Evolutionary conservation across 2,797 vertebrate species (phyloP), one percentile per base, ranked within the genome.

Genomic region (Pantherophis vulpinus): DNA sequence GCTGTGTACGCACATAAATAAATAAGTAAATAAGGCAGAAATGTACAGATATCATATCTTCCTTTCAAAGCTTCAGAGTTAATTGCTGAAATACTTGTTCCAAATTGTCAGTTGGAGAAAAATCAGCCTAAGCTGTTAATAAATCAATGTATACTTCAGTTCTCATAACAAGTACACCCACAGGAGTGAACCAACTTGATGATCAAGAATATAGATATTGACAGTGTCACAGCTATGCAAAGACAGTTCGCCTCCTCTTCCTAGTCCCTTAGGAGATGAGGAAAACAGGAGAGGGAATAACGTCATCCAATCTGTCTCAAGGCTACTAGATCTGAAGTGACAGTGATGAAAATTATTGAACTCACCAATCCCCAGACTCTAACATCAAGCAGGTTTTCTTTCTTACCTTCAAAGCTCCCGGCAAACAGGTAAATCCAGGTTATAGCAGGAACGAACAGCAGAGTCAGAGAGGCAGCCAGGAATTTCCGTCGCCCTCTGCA

Each of bases 401-500:
- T 94, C 97, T 96, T 97, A 99, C 99, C 99, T 98, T 99, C 99
- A 95, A 99, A 99, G 97, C 98, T 98, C 79, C 98, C 98, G 16
- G 99, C 98, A 88, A 99, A 99, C 94, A 99, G 97, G 97, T 99
- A 99, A 95, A 99, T 98, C 99, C 99, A 99, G n/a, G 98, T 99
- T 96, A 99, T 91, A 0, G 99, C 99, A 23, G 99, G 99, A 96
- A 99, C 98, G 96, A 99, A 99, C 94, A 99, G 98, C 95, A 99
- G 96, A 54, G 98, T 99, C 94, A 99, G 96, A 91, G 99, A 98
- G 96, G 99, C 99, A 97, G 98, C 98, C 98, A 99, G 98, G 98
- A 99, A 99, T 98, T 99, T 99, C 98, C 99, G 98, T 98, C 99
- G 98, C 97, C 99, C 99, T 93, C 99, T 98, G 98, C 99, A 99